A percentile compares a stretch with the other conserved stretches of the same genome.
Evolutionary conservation across 2,797 vertebrate genomes (phyloP).

Genomic region (Intellagama lesueurii): DNA sequence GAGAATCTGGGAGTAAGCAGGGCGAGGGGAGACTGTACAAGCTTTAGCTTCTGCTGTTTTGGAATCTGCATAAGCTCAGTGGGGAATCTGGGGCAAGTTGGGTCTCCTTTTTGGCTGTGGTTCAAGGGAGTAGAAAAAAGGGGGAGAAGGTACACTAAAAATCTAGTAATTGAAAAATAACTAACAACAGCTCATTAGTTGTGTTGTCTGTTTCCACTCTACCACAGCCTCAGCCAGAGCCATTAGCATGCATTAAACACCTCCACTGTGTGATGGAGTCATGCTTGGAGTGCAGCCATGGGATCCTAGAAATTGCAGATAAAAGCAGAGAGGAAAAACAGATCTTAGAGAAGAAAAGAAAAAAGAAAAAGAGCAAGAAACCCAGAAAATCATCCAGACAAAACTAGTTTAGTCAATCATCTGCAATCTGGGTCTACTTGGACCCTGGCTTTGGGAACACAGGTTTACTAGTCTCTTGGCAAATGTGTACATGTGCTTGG

Average conservation of each 20-base stretch:
- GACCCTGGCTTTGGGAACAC: slow-evolving; percentile 15
- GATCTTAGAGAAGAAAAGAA: slow-evolving; percentile 1
- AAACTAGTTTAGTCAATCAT: neutral
- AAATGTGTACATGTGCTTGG: neutral
- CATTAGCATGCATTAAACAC: slow-evolving; percentile 73
- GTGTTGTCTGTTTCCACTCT: slow-evolving; percentile 71
- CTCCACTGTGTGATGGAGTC: slow-evolving; percentile 70
- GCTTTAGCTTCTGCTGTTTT: neutral
- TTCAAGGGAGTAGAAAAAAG: slow-evolving; percentile 41
- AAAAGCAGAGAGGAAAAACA: slow-evolving; percentile 65
- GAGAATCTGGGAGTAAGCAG: neutral
- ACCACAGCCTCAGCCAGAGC: slow-evolving; percentile 63
- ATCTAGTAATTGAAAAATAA: slow-evolving; percentile 69
- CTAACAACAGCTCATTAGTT: slow-evolving; percentile 73
- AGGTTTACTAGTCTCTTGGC: slow-evolving; percentile 8
- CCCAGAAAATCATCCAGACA: neutral
- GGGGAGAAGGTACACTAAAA: slow-evolving; percentile 64
- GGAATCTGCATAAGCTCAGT: slow-evolving; percentile 14
- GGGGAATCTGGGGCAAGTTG: slow-evolving; percentile 54
- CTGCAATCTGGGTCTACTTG: slow-evolving; percentile 31
- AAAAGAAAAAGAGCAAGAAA: neutral
- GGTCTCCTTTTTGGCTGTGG: slow-evolving; percentile 57
- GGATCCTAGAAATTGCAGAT: slow-evolving; percentile 70
- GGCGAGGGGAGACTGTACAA: accelerated
- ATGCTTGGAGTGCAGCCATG: slow-evolving; percentile 72